Evolutionary conservation across 2,113 vertebrate genomes (phyloP).

Genomic region (Hippocampus mohnikei): DNA sequence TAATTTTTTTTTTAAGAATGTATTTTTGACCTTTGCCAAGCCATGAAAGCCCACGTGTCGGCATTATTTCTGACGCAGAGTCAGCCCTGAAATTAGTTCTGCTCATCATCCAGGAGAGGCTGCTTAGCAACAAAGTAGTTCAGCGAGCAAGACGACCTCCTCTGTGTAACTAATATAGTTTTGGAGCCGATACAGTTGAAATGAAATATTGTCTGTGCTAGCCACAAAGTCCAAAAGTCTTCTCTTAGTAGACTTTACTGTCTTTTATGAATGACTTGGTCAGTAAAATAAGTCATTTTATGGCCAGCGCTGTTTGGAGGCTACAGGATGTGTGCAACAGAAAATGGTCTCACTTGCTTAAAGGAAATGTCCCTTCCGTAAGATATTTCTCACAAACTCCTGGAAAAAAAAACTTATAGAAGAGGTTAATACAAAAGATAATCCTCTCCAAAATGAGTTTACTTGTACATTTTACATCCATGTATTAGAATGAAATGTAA

Average conservation of each 20-base stretch:
- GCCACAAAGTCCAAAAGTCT: not conserved
- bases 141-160: slow-evolving; percentile 20
- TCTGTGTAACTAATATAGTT: not conserved
- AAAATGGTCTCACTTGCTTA: slow-evolving; percentile 10
- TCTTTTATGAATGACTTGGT: not conserved
- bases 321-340: not conserved
- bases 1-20: slow-evolving; percentile 17
- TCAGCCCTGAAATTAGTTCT: slow-evolving; percentile 25
- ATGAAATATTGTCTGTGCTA: not conserved
- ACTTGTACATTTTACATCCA: too few species aligned
- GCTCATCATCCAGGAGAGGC: slow-evolving; percentile 27
- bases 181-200: not conserved
- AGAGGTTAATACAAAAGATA: not conserved
- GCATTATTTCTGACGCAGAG: slow-evolving; percentile 30
- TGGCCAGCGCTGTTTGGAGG: not conserved
- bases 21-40: slow-evolving; percentile 41
- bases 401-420: not conserved
- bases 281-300: not conserved
- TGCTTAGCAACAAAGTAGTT: slow-evolving; percentile 66
- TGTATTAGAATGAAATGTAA: too few species aligned
- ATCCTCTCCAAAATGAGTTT: not conserved
- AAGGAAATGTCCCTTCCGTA: slow-evolving; percentile 5
- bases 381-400: not conserved
- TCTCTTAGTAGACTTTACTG: not conserved
- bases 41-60: slow-evolving; percentile 26